phyloP scores from a whole-genome alignment of 2,888 invertebrate species.

The Byasa hedistus region DNA sequence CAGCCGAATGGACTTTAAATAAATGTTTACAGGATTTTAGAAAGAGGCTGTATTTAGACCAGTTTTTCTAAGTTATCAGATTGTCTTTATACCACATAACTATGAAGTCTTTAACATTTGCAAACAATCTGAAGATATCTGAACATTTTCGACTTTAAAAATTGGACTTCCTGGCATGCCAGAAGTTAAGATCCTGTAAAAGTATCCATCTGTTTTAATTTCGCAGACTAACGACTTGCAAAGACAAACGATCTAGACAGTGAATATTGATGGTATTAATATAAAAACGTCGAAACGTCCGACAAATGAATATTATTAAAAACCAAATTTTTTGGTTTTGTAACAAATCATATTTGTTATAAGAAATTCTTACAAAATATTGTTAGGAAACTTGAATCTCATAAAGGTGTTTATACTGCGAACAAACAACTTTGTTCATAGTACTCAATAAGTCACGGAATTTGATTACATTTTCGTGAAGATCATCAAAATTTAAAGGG shows the following conservation, averaged over 20 bases:
- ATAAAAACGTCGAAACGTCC: too few relatives aligned
- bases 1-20: too few relatives aligned
- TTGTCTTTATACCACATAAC: too few relatives aligned
- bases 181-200: conserved; percentile 11
- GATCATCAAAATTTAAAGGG: conserved; percentile 1
- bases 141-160: neutral
- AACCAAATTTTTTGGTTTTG: neutral
- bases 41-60: too few relatives aligned
- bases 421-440: conserved; percentile 1
- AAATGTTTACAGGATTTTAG: too few relatives aligned
- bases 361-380: neutral
- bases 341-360: neutral
- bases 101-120: neutral
- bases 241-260: neutral
- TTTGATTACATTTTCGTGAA: neutral
- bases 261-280: neutral
- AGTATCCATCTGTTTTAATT: conserved; percentile 17
- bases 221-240: neutral
- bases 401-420: neutral
- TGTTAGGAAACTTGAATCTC: neutral
- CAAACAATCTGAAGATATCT: neutral
- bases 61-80: too few relatives aligned
- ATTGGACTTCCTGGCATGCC: conserved; percentile 5
- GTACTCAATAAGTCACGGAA: neutral
- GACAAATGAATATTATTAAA: neutral